Percentiles rank a stretch among this genome's conserved stretches.
These are phyloP conservation scores for Piliocolobus tephrosceles DNA, from an alignment of 2,113 vertebrate species.

Conservation along the genomic window DNA sequence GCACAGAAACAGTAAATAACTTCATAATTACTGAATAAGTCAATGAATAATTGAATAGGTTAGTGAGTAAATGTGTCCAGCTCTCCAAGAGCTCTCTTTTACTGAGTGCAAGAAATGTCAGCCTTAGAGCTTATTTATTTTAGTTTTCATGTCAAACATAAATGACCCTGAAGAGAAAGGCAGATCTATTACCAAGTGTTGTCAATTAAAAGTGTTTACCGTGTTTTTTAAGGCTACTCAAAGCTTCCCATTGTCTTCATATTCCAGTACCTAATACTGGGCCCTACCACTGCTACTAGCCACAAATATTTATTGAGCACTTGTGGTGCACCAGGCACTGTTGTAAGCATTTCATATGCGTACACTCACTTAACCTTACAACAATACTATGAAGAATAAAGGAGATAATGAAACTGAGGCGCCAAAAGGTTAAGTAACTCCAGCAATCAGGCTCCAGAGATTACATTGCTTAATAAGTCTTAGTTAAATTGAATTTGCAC, in stretches of 20 bases:
- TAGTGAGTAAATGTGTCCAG: neutral
- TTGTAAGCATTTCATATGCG: neutral
- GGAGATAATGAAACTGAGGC: constrained; percentile 5
- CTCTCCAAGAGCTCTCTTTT: neutral
- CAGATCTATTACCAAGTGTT: neutral
- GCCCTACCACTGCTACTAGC: neutral
- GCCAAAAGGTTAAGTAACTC: neutral
- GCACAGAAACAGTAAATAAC: neutral
- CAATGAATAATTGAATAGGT: neutral
- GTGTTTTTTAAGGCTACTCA: neutral
- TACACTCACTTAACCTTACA: neutral
- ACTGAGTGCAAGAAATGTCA: neutral
- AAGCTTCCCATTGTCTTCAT: neutral
- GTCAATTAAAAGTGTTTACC: neutral
- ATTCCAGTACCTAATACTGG: neutral
- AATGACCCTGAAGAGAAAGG: neutral
- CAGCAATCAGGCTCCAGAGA: neutral
- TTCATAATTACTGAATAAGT: neutral
- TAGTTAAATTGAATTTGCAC: constrained; percentile 19
- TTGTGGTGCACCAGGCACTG: neutral
- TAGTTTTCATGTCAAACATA: neutral
- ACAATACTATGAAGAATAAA: neutral
- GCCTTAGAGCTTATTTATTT: neutral
- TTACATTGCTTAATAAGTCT: neutral
- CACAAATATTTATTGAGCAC: neutral